Evolutionary conservation across 2,888 invertebrate genomes (phyloP).

Genomic region (Leptodirus hochenwartii): DNA sequence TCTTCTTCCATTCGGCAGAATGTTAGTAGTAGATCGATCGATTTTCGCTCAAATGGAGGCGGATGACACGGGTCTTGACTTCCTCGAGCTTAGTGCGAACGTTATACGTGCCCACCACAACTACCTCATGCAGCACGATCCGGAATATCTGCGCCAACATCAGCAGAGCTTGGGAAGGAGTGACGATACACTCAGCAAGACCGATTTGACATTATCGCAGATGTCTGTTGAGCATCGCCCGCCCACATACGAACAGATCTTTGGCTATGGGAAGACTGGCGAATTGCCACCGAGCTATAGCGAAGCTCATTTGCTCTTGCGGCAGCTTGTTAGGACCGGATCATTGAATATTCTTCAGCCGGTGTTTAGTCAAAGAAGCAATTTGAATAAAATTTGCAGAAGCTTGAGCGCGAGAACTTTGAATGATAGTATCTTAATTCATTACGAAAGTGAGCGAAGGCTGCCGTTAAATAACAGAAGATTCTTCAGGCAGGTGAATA

Average conservation of each 20-base stretch:
- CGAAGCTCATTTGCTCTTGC: no score
- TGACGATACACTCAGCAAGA: slow-evolving; percentile 27
- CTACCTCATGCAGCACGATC: slow-evolving; percentile 13
- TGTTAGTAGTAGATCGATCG: slow-evolving; percentile 35
- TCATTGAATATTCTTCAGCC: not conserved
- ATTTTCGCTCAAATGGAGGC: slow-evolving; percentile 32
- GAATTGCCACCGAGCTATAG: slow-evolving; percentile 26
- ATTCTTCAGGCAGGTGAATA: no score
- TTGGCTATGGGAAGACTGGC: slow-evolving; percentile 20
- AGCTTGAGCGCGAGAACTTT: no score
- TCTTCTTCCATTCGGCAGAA: slow-evolving; percentile 33
- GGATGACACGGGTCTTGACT: slow-evolving; percentile 28
- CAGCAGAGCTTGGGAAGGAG: slow-evolving; percentile 14
- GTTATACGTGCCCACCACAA: slow-evolving; percentile 27
- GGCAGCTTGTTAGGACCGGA: slow-evolving; percentile 18
- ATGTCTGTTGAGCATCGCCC: no score
- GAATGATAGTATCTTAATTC: no score
- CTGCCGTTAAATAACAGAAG: no score
- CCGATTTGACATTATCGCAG: slow-evolving; percentile 29
- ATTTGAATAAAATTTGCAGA: no score
- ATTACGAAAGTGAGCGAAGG: no score
- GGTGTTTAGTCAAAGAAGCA: no score
- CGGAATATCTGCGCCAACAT: not conserved
- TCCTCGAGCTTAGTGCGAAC: slow-evolving; percentile 33
- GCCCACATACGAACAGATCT: slow-evolving; percentile 34